Conservation (phyloP, 2,888 invertebrate genomes). For the Netelia virgata region DNA sequence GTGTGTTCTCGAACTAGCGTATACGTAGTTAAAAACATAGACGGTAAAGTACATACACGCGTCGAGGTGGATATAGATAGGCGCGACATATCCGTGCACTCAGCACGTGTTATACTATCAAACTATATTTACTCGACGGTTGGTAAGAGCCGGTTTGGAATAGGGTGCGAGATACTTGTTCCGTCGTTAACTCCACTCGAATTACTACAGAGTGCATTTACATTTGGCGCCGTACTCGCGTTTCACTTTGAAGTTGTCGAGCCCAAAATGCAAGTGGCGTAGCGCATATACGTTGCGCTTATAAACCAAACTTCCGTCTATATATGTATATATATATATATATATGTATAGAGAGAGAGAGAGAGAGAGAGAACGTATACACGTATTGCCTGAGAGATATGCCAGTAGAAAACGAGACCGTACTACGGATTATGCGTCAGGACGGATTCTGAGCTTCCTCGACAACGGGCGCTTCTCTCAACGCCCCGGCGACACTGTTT, state of each 20-base stretch:
- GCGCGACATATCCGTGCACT: neutral
- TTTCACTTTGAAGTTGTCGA: conserved; percentile 48
- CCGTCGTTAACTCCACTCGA: conserved; percentile 51
- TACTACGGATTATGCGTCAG: conserved; percentile 47
- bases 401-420: conserved; percentile 15
- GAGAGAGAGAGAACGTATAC: neutral
- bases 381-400: conserved; percentile 1
- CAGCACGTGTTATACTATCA: conserved; percentile 2
- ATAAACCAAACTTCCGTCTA: neutral
- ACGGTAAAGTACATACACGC: too few relatives aligned
- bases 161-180: conserved; percentile 36
- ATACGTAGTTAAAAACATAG: too few relatives aligned
- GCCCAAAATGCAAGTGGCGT: conserved; percentile 8
- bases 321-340: neutral
- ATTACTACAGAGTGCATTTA: conserved; percentile 39
- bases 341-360: neutral
- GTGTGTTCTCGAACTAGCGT: too few relatives aligned
- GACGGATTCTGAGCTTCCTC: conserved; percentile 56
- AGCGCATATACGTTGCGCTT: neutral
- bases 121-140: conserved; percentile 29
- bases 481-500: conserved; percentile 54
- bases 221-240: conserved; percentile 19
- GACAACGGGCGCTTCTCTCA: conserved; percentile 20
- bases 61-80: neutral
- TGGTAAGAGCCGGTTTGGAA: neutral